These are phyloP conservation scores for Potamarius usumacintae DNA, from an alignment of 2,113 vertebrate genomes.

Conservation along the genomic window DNA sequence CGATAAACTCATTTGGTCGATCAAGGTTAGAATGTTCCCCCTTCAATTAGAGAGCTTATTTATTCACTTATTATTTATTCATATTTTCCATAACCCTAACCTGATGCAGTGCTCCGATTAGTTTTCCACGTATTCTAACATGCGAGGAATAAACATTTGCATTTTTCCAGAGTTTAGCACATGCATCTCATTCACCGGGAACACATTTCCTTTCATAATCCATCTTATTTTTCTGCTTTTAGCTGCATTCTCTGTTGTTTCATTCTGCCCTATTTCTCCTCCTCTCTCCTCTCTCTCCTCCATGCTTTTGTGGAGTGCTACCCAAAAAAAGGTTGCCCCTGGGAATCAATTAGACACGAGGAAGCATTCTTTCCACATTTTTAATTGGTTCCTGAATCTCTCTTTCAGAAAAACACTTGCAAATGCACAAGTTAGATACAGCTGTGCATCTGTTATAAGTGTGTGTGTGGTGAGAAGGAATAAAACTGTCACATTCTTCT, in stretches of 20 bases:
- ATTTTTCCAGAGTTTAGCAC: constrained; percentile 9
- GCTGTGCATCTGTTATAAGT: not conserved
- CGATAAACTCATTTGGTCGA: not conserved
- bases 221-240: not conserved
- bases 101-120: not conserved
- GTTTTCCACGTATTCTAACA: not conserved
- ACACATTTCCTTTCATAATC: not conserved
- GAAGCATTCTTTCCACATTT: constrained; percentile 21
- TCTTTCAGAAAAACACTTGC: not conserved
- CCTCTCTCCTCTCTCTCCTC: not conserved
- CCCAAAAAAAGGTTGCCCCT: constrained; percentile 10
- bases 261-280: constrained; percentile 2
- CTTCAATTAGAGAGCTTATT: not conserved
- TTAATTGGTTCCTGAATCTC: constrained; percentile 32
- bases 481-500: not conserved
- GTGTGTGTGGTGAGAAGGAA: not conserved
- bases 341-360: constrained; percentile 37
- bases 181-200: not conserved
- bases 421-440: not conserved
- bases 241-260: not conserved
- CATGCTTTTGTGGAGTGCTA: constrained; percentile 4
- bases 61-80: not conserved
- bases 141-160: not conserved
- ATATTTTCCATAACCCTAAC: not conserved
- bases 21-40: constrained; percentile 14